Evolutionary conservation across 2,888 invertebrate genomes (phyloP), one percentile per base, ranked within the genome.

Genomic region (Xylota sylvarum): DNA sequence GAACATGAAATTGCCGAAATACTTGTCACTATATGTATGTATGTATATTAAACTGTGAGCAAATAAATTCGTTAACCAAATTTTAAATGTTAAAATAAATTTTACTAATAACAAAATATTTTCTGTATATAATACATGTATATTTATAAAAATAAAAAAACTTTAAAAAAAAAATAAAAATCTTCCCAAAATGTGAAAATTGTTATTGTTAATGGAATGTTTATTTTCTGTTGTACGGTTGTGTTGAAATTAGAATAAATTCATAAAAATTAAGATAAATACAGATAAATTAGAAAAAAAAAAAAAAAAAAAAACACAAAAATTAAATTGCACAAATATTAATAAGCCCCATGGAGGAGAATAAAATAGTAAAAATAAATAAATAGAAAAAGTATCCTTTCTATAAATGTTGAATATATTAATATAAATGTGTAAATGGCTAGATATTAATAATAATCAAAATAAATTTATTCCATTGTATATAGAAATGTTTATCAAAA

Each of bases 1-100:
- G 74, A 77, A 86, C 80, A 88, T 88, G 88, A 88, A 89, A 79
- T 82, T 78, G 60, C 81, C 76, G 81, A 81, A 56, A n/a, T 46
- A 60, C 19, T 9, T 4, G 17, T 52, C 10, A 9, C 0, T 17
- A 27, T 37, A 55, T 17, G 19, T 46, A 62, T 58, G 32, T 64
- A 72, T 10, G 32, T 64, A 72, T 10, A 17, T 60, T 23, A 10
- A 7, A 58, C 30, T 46, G 48, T 64, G 19, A 60, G 52, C n/a
- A n/a, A n/a, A n/a, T n/a, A 35, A 67, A 37, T 35, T 35, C 9
- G n/a, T 5, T 23, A n/a, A 10, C 12, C 30, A 23, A 35, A 48
- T 9, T 19, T 17, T 37, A 50, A 52, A 40, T 58, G 10, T 14
- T 32, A 19, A 62, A 46, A 40, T 12, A 74, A 52, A 64, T 67